Evolutionary conservation across 2,888 invertebrate species (phyloP).

Genomic region (Horisme vitalbata): DNA sequence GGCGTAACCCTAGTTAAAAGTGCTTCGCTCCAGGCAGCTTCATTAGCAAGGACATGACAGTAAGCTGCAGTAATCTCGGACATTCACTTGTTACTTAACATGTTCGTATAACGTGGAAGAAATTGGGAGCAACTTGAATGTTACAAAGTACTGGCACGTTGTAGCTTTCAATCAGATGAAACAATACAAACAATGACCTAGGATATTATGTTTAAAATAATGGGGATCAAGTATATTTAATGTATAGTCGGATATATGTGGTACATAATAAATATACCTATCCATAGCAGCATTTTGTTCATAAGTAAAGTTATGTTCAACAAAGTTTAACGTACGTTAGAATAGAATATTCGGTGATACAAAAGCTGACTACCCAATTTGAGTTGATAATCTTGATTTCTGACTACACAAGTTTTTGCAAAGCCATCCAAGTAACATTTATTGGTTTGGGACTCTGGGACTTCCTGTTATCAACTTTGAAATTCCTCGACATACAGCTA

Average conservation of each 20-base stretch:
- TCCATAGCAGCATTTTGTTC: too few species aligned
- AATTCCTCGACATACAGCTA: not conserved
- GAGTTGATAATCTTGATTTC: constrained; percentile 1
- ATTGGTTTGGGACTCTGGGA: not conserved
- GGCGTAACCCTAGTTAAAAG: constrained; percentile 20
- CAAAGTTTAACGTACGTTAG: not conserved
- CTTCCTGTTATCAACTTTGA: constrained; percentile 2
- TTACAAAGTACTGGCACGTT: constrained; percentile 31
- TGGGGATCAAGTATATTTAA: constrained; percentile 12
- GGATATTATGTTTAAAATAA: constrained; percentile 13
- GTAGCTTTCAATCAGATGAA: constrained; percentile 34
- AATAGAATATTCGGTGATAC: not conserved
- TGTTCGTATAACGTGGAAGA: constrained; percentile 5
- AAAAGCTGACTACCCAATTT: not conserved
- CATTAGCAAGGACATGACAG: constrained; percentile 28
- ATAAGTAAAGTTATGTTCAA: too few species aligned
- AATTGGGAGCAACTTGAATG: constrained; percentile 8
- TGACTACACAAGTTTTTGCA: constrained; percentile 12
- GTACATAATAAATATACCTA: constrained; percentile 1
- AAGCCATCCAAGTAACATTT: not conserved
- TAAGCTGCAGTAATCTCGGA: constrained; percentile 18
- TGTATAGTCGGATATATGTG: constrained; percentile 17
- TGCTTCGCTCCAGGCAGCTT: constrained; percentile 23
- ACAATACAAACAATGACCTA: constrained; percentile 30
- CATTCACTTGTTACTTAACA: constrained; percentile 19